These are phyloP conservation scores for Periphyllus acericola DNA, from an alignment of 2,888 invertebrate genomes.

Conservation along the genomic window DNA sequence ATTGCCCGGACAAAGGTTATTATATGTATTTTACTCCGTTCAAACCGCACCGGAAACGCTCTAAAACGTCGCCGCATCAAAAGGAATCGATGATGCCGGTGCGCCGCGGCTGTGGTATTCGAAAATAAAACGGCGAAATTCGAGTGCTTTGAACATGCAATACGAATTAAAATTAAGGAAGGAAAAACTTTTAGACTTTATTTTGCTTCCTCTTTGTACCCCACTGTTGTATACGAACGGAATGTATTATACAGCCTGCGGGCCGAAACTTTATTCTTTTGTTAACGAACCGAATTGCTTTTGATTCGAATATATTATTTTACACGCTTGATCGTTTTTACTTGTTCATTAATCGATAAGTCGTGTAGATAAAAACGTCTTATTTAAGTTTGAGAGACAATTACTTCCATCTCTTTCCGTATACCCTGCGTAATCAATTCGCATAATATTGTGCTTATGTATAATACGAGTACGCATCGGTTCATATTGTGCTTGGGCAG, in stretches of 20 bases:
- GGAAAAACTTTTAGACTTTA: not conserved
- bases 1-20: constrained; percentile 41
- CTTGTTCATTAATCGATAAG: constrained; percentile 9
- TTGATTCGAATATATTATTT: not conserved
- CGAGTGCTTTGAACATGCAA: constrained; percentile 12
- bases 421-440: not conserved
- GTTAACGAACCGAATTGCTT: not conserved
- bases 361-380: not conserved
- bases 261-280: not conserved
- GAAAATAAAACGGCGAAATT: constrained; percentile 8
- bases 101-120: not conserved
- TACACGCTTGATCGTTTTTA: not conserved
- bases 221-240: not conserved
- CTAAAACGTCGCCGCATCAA: constrained; percentile 1
- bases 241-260: not conserved
- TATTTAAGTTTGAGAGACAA: not conserved
- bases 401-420: not conserved
- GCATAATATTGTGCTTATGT: not conserved
- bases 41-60: constrained; percentile 5
- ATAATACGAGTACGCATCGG: too few relatives aligned
- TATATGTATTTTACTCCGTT: not conserved
- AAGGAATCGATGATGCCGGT: not conserved
- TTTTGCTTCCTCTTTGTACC: not conserved
- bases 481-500: not conserved
- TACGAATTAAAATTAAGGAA: not conserved